Percentiles rank a stretch among this genome's conserved stretches.
phyloP scores from a whole-genome alignment of 2,888 invertebrate genomes.

The Sepiola atlantica region DNA sequence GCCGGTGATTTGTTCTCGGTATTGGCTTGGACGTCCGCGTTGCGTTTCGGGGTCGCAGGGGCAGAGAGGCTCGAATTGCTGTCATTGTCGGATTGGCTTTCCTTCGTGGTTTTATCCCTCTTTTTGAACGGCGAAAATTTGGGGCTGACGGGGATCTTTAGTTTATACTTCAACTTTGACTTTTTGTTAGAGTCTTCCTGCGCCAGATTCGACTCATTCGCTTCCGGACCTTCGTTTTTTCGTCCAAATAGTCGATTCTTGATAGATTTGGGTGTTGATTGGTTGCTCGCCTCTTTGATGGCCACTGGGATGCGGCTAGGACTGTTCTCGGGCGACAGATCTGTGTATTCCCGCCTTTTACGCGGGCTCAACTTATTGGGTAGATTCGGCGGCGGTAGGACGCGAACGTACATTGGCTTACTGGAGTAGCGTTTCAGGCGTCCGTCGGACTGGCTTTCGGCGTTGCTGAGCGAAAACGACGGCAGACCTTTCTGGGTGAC shows the following conservation, averaged over 20 bases:
- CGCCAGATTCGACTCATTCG: not conserved
- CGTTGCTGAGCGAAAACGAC: constrained; percentile 17
- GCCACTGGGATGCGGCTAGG: not conserved
- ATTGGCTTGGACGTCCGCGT: not conserved
- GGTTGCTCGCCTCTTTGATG: not conserved
- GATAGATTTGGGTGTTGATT: not conserved
- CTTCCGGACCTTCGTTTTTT: not conserved
- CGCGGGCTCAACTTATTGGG: not conserved
- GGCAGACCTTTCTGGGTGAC: not conserved
- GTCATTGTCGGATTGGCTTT: not conserved
- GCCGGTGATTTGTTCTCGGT: not conserved
- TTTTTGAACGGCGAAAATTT: constrained; percentile 34
- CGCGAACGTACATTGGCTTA: not conserved
- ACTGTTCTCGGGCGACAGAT: not conserved
- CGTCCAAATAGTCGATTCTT: not conserved
- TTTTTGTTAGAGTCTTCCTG: not conserved
- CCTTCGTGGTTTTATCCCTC: not conserved
- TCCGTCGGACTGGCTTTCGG: not conserved
- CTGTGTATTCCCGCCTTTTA: not conserved
- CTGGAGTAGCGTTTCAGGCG: not conserved
- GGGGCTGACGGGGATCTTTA: not conserved
- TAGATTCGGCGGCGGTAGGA: not conserved
- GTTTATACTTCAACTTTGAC: not conserved
- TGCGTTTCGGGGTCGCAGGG: too few species aligned
- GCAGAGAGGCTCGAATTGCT: not conserved